Percentiles rank a stretch among this genome's conserved stretches.
phyloP scores from a whole-genome alignment of 2,797 vertebrate species.

The Alcedo atthis region DNA sequence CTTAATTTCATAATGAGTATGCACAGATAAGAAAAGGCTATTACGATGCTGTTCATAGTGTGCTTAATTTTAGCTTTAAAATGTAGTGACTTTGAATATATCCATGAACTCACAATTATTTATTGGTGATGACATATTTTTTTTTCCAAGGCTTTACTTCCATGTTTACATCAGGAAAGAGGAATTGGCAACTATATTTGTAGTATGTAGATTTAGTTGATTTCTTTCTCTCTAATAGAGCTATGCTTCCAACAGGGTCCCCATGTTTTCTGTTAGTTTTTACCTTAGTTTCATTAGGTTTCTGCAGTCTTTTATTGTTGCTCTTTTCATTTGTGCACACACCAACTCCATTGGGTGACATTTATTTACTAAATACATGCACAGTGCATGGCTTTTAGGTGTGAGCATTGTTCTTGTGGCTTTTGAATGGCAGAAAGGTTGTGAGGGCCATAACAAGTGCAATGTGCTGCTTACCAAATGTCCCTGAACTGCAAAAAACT shows the following conservation, averaged over 20 bases:
- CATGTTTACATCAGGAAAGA: not conserved
- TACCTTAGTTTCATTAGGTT: not conserved
- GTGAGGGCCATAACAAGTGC: not conserved
- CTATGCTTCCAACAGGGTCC: not conserved
- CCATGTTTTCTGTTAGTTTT: not conserved
- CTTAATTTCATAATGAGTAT: not conserved
- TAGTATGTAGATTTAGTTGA: not conserved
- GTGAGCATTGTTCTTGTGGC: not conserved
- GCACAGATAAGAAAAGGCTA: not conserved
- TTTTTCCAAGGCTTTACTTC: not conserved
- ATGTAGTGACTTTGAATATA: not conserved
- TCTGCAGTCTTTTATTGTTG: not conserved
- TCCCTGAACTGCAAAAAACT: not conserved
- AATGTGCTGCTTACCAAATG: not conserved
- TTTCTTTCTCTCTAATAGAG: not conserved
- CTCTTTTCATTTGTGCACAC: not conserved
- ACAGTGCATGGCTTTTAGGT: not conserved
- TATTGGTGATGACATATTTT: not conserved
- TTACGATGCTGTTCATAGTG: accelerated
- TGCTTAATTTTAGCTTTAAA: not conserved
- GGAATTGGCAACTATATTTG: not conserved
- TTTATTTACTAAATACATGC: not conserved
- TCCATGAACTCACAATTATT: not conserved
- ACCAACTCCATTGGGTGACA: not conserved
- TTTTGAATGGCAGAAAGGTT: not conserved